Percentiles rank a stretch among this genome's conserved stretches.
These are phyloP conservation scores for Hippopotamus amphibius DNA, from an alignment of 2,113 vertebrate genomes.

Conservation along the genomic window DNA sequence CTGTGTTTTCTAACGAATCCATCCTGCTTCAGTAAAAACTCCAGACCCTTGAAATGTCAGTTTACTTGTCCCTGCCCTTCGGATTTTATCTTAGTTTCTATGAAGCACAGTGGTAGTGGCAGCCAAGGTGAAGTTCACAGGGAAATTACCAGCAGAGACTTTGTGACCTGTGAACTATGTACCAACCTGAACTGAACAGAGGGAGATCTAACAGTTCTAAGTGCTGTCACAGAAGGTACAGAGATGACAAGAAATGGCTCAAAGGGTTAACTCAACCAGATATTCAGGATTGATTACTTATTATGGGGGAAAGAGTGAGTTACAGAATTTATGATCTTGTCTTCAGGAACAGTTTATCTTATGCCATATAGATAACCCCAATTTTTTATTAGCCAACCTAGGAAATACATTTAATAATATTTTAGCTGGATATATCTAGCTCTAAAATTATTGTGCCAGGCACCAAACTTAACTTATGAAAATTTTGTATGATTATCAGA, in stretches of 20 bases:
- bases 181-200: not conserved
- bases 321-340: not conserved
- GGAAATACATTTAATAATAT: constrained; percentile 4
- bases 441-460: not conserved
- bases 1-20: not conserved
- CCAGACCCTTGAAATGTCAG: not conserved
- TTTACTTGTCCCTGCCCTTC: not conserved
- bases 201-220: not conserved
- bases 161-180: not conserved
- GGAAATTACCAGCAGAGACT: not conserved
- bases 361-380: not conserved
- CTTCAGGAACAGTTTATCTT: not conserved
- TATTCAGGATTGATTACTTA: not conserved
- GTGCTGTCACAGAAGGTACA: not conserved
- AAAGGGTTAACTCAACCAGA: not conserved
- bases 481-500: not conserved
- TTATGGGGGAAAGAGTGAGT: not conserved
- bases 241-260: not conserved
- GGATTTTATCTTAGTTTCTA: not conserved
- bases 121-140: not conserved
- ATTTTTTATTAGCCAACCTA: not conserved
- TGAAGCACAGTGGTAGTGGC: not conserved
- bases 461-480: not conserved
- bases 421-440: not conserved
- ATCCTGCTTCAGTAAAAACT: not conserved